A percentile compares a stretch with the other conserved stretches of the same genome.
These are phyloP conservation scores for Valencia hispanica DNA, from an alignment of 2,797 vertebrate genomes.

Conservation along the genomic window DNA sequence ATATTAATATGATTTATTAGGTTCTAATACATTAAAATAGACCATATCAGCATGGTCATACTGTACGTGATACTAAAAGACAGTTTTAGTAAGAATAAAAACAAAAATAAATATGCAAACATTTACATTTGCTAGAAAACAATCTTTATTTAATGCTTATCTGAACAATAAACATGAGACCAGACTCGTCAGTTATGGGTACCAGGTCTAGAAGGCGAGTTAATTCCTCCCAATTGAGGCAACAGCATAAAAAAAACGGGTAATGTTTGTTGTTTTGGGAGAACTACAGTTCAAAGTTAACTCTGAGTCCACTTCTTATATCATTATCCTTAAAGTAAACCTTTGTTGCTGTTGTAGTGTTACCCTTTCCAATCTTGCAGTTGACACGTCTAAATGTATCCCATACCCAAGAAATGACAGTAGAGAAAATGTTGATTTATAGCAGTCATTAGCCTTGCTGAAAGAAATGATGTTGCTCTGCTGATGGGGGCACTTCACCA, in stretches of 20 bases:
- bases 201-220: neutral
- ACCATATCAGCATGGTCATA: neutral
- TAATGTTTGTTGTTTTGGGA: neutral
- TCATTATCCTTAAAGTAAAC: neutral
- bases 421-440: neutral
- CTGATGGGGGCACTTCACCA: neutral
- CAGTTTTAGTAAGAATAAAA: neutral
- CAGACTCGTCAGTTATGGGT: neutral
- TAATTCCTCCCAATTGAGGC: neutral
- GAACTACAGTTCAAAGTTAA: neutral
- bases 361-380: neutral
- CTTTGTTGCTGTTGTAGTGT: neutral
- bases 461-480: slow-evolving; percentile 9
- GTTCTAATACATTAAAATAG: neutral
- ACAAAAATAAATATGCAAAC: neutral
- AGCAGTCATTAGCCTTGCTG: neutral
- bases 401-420: neutral
- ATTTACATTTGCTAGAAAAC: slow-evolving; percentile 2
- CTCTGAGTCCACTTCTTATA: neutral
- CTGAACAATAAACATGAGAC: neutral
- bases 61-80: neutral
- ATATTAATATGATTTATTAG: neutral
- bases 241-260: too few species aligned
- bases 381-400: neutral
- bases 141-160: slow-evolving; percentile 6